Base-by-base conservation (phyloP, 2,888 invertebrate genomes). In the Diachrysia chrysitis region DNA sequence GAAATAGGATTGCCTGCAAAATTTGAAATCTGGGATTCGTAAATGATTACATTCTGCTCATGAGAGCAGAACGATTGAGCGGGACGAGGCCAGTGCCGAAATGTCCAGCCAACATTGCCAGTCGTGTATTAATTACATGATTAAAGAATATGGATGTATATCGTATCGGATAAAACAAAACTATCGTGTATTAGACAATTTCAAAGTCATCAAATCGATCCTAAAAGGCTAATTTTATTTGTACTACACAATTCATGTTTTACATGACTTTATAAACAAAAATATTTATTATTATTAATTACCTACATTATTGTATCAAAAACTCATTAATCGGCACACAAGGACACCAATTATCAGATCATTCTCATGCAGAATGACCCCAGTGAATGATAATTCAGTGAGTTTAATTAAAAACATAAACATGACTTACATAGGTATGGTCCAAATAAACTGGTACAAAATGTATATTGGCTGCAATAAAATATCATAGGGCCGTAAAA, bases 401-500 rank as follows among this genome's bases (percentile, higher is more conserved):
- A 37, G 59, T 69, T 69, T 63, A 79, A 81, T 78, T 78, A 69
- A 63, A 73, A 78, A 71, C 73, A 71, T 71, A 75, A 76, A 71
- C 81, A 80, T 72, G 75, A 71, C 71, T 75, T 58, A 71, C 56
- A 69, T 75, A 78, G 59, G n/a, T n/a, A n/a, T n/a, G 65, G 64
- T 64, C 61, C 73, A 68, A 80, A 75, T 72, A 73, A 85, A 82
- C 74, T 68, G 69, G 72, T 64, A 65, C 62, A 71, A 78, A 81
- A 82, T 81, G 68, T 78, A 78, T 80, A 81, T 81, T 76, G 74
- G 76, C 62, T 64, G 69, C 69, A 71, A 76, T 74, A 75, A 81
- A 80, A 76, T 76, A 71, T 74, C 78, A 73, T 71, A 75, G 66
- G 66, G 69, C 64, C 59, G 71, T 53, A 67, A 82, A 81, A 84